Evolutionary conservation across 2,888 invertebrate genomes (phyloP).

Genomic region (Hylaea fasciaria): DNA sequence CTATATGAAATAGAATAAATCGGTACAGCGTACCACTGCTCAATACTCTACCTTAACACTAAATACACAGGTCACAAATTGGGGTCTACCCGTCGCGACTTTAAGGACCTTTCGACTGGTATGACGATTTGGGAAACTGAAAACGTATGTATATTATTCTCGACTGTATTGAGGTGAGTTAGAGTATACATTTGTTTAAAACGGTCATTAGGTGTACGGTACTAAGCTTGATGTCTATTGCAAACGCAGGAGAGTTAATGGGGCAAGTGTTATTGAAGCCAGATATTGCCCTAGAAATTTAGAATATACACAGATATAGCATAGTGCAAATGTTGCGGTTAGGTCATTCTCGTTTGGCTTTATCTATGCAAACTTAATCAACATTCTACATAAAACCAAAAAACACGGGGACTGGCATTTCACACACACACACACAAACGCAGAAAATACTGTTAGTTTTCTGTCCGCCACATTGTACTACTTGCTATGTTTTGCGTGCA

Average conservation of each 20-base stretch:
- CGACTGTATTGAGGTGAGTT: slow-evolving; percentile 47
- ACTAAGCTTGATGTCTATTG: slow-evolving; percentile 65
- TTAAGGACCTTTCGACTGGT: slow-evolving; percentile 20
- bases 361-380: slow-evolving; percentile 33
- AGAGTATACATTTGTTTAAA: slow-evolving; percentile 50
- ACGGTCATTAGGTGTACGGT: slow-evolving; percentile 47
- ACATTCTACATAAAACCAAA: background rate
- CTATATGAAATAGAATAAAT: slow-evolving; percentile 74
- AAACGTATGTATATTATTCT: slow-evolving; percentile 26
- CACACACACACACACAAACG: too few species aligned
- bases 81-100: slow-evolving; percentile 1
- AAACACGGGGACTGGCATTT: background rate
- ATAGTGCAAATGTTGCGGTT: slow-evolving; percentile 46
- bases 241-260: slow-evolving; percentile 73
- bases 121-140: slow-evolving; percentile 24
- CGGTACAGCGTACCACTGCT: slow-evolving; percentile 49
- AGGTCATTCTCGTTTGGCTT: slow-evolving; percentile 41
- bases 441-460: too few species aligned
- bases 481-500: too few species aligned
- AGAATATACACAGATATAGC: slow-evolving; percentile 48
- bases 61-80: slow-evolving; percentile 27
- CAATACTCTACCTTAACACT: slow-evolving; percentile 22
- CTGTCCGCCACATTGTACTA: too few species aligned
- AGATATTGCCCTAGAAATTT: slow-evolving; percentile 69
- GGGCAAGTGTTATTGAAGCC: slow-evolving; percentile 78